Conservation (phyloP, 2,888 invertebrate species). For the Mythimna ferrago region DNA sequence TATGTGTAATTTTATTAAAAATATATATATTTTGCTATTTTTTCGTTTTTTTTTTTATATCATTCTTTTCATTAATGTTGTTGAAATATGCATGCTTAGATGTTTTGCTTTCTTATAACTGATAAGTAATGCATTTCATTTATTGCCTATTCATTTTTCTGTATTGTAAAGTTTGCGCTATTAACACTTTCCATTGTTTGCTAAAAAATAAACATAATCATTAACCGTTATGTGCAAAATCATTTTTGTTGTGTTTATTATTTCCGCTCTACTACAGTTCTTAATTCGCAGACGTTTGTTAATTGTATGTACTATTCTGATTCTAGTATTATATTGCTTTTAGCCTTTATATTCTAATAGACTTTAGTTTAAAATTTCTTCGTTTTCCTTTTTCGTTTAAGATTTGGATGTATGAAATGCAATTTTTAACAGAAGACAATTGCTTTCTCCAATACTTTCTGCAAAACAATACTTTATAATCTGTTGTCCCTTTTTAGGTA, state of each 20-base stretch:
- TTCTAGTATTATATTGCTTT: constrained; percentile 8
- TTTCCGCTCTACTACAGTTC: constrained; percentile 42
- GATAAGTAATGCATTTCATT: neutral
- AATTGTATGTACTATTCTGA: constrained; percentile 9
- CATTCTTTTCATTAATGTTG: neutral
- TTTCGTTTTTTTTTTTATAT: neutral
- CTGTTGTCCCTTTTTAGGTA: neutral
- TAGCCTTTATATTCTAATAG: constrained; percentile 12
- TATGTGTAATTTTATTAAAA: neutral
- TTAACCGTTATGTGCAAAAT: constrained; percentile 33
- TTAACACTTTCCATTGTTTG: neutral
- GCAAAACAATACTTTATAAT: neutral
- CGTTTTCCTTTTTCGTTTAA: neutral
- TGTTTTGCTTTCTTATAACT: neutral
- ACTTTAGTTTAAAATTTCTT: neutral
- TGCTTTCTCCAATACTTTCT: neutral
- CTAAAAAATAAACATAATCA: constrained; percentile 7
- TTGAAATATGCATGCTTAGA: neutral
- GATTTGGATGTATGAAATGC: too few species aligned
- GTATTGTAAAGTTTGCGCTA: neutral
- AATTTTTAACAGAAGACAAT: neutral
- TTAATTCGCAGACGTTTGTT: constrained; percentile 37
- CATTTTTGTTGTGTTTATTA: constrained; percentile 32
- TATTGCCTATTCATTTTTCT: neutral
- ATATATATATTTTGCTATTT: neutral